A percentile compares a stretch with the other conserved stretches of the same genome.
phyloP scores from a whole-genome alignment of 2,113 vertebrate genomes.

The Cariama cristata region DNA sequence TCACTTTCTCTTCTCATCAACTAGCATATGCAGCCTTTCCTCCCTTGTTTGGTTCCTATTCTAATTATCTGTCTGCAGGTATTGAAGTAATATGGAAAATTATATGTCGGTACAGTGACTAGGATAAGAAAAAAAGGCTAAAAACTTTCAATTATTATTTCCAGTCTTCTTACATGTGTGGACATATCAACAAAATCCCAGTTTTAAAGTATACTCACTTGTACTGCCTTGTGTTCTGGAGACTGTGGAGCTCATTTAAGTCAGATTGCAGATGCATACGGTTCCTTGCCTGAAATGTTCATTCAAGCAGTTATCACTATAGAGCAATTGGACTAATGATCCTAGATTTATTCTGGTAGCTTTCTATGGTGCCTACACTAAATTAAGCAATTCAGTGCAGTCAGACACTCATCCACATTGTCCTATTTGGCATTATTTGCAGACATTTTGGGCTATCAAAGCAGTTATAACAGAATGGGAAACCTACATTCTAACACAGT shows the following conservation, averaged over 20 bases:
- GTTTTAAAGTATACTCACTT: background rate
- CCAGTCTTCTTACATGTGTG: background rate
- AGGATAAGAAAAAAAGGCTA: background rate
- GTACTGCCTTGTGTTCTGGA: background rate
- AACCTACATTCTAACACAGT: background rate
- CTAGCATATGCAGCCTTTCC: background rate
- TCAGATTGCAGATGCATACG: background rate
- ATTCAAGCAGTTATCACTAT: background rate
- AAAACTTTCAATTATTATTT: background rate
- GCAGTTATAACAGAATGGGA: background rate
- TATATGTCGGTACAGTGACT: background rate
- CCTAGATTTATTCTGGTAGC: background rate
- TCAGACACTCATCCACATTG: background rate
- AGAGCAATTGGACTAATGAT: background rate
- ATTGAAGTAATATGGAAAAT: background rate
- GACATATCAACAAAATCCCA: background rate
- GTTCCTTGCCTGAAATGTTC: background rate
- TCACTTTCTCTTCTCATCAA: background rate
- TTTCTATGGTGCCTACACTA: background rate
- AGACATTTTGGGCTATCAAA: background rate
- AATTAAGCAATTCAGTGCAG: background rate
- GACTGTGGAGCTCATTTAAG: background rate
- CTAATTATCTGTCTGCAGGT: background rate
- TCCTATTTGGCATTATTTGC: background rate
- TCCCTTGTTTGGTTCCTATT: background rate